Conservation (phyloP, 2,113 vertebrate genomes). For the Orthonyx spaldingii region DNA sequence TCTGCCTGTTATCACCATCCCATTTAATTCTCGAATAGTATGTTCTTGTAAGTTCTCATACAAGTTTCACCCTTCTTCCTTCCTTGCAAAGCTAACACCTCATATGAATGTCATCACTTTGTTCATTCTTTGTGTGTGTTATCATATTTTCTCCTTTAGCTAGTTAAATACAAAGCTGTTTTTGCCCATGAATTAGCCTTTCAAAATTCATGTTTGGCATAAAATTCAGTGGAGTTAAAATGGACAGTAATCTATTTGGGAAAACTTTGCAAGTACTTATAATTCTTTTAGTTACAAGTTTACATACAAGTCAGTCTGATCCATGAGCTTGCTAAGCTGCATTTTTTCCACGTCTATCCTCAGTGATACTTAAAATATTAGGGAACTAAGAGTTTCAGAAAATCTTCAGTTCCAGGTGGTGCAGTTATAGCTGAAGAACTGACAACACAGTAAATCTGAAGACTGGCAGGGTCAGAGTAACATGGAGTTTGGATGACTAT, state of each 20-base stretch:
- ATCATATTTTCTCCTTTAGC: not conserved
- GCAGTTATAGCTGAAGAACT: not conserved
- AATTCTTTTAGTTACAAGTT: not conserved
- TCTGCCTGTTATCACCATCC: not conserved
- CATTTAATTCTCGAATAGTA: not conserved
- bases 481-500: not conserved
- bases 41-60: not conserved
- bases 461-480: not conserved
- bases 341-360: not conserved
- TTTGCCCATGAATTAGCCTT: not conserved
- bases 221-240: not conserved
- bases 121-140: not conserved
- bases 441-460: not conserved
- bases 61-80: not conserved
- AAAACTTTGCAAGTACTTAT: not conserved
- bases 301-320: not conserved
- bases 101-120: not conserved
- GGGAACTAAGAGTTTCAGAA: not conserved
- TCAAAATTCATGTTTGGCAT: not conserved
- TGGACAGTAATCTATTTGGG: not conserved
- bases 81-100: not conserved
- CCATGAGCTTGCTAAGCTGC: not conserved
- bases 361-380: not conserved
- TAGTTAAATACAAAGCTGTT: not conserved
- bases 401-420: not conserved